Conservation (phyloP, 2,797 vertebrate species). For the Hozukius guyotensis region DNA sequence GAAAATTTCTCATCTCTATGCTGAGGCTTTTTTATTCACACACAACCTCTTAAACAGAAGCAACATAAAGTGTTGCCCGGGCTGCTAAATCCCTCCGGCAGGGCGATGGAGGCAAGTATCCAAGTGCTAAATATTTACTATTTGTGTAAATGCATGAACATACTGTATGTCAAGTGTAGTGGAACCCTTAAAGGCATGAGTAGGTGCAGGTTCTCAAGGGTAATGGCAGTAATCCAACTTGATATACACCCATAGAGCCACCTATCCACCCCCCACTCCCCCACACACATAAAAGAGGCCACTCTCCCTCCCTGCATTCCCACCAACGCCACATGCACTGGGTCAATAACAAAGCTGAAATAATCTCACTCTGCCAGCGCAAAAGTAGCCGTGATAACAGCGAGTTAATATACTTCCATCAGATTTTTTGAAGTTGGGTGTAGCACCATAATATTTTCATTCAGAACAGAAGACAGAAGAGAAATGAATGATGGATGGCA, state of each 20-base stretch:
- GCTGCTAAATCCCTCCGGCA: constrained; percentile 26
- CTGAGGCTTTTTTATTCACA: constrained; percentile 1
- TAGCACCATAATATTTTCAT: not conserved
- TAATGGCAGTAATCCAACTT: constrained; percentile 33
- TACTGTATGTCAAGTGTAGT: constrained; percentile 6
- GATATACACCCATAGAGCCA: constrained; percentile 1
- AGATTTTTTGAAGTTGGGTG: not conserved
- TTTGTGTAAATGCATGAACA: constrained; percentile 23
- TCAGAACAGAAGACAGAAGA: not conserved
- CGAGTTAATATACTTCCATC: not conserved
- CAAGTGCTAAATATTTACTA: constrained; percentile 44
- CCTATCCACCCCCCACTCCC: not conserved
- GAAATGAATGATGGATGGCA: constrained; percentile 2
- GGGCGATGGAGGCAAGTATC: constrained; percentile 13
- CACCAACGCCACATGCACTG: not conserved
- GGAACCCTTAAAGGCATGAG: constrained; percentile 24
- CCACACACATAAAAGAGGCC: not conserved
- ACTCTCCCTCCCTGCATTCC: not conserved
- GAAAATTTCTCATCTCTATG: constrained; percentile 2
- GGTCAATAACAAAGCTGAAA: constrained; percentile 12
- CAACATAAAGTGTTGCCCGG: constrained; percentile 2
- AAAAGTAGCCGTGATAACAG: not conserved
- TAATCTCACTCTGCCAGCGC: not conserved
- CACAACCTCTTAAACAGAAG: not conserved
- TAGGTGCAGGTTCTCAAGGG: constrained; percentile 13